Conservation (phyloP, 1,140 invertebrate genomes). For the Brachionus rubens region DNA sequence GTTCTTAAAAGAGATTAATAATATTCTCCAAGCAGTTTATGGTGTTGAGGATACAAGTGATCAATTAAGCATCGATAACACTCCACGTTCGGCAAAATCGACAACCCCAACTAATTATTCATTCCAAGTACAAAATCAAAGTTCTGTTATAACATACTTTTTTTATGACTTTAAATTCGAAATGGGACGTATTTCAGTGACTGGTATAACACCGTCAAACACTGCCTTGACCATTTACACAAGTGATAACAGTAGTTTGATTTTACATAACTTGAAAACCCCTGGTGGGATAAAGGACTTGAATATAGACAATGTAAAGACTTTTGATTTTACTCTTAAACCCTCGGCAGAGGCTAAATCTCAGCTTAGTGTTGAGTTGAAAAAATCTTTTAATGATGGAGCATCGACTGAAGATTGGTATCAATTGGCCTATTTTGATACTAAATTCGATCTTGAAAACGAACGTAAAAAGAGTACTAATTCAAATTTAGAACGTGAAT, state of each 20-base stretch:
- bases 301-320: neutral
- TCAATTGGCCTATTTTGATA: conserved; percentile 93
- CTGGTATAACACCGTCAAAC: conserved; percentile 39
- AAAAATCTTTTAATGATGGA: conserved; percentile 56
- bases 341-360: conserved; percentile 90
- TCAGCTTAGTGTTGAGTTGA: conserved; percentile 86
- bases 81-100: neutral
- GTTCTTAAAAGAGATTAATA: conserved; percentile 76
- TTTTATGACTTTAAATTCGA: conserved; percentile 41
- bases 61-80: neutral
- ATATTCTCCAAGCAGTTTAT: conserved; percentile 41
- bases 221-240: conserved; percentile 12
- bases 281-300: neutral
- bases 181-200: conserved; percentile 30
- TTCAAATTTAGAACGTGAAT: conserved; percentile 74
- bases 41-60: neutral
- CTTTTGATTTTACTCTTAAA: conserved; percentile 62
- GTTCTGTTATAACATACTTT: neutral
- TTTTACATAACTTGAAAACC: neutral
- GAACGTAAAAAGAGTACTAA: conserved; percentile 59
- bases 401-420: conserved; percentile 94
- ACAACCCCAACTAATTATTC: neutral
- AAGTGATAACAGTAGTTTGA: conserved; percentile 36
- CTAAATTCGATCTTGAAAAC: conserved; percentile 70
- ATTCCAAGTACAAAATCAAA: neutral